Evolutionary conservation across 2,113 vertebrate genomes (phyloP), one percentile per base, ranked within the genome.

Genomic region (Gopherus flavomarginatus): DNA sequence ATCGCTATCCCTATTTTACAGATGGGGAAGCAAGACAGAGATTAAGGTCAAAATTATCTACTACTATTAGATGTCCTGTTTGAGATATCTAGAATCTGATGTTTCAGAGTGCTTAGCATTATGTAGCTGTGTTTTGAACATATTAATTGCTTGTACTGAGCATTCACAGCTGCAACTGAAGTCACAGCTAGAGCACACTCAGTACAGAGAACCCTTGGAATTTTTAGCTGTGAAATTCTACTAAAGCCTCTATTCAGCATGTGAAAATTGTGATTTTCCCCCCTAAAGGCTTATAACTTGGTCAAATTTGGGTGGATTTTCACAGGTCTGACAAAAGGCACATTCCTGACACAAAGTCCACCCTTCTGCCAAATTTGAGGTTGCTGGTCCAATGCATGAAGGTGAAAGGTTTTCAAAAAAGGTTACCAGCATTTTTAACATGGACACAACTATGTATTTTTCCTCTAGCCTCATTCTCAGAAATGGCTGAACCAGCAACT

Each of bases 21-120:
- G 62, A 10, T 8, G 14, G 35, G 31, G 0, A n/a, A 4, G 1
- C 24, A 1, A 86, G 49, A 1, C 75, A 12, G 79, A 87, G 47
- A 47, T 47, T 59, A 79, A 27, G 72, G 38, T 35, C 75, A 91
- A 79, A 88, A 4, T 2, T 50, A 87, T 4, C 2, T 16, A 47
- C 65, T 83, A 81, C 35, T 5, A 57, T 2, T 72, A 13, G 81
- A 1, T 87, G 19, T 1, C 7, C 4, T 81, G 56, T 38, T 29
- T 6, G 79, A 96, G 85, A 75, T 0, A 52, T 47, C 19, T 47
- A 0, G 50, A 88, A 62, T 2, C 24, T 38, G 1, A 0, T 0
- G 0, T 83, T 83, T 81, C 11, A 50, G n/a, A 84, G 3, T 79
- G 75, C 38, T 52, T 8, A 62, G 12, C 9, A 19, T 1, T 2